A percentile compares a stretch with the other conserved stretches of the same genome.
These are phyloP conservation scores for Scolopax rusticola DNA, from an alignment of 2,797 vertebrate genomes.

Conservation along the genomic window DNA sequence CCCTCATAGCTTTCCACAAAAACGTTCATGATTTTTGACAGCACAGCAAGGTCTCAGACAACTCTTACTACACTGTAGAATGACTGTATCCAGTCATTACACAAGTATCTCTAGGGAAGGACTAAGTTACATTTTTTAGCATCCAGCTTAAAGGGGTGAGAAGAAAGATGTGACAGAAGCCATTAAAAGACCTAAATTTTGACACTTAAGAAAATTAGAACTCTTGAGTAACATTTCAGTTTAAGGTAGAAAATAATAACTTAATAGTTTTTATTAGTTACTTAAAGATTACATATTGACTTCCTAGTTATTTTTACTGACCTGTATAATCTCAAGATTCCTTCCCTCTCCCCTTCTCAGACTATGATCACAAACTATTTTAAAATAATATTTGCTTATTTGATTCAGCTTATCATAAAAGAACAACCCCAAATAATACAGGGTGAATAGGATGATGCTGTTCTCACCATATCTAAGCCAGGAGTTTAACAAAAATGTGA, in stretches of 20 bases:
- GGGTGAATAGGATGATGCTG: neutral
- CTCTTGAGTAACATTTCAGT: neutral
- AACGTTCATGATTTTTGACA: neutral
- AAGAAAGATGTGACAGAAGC: neutral
- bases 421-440: neutral
- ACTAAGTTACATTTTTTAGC: neutral
- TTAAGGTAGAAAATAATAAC: neutral
- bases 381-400: neutral
- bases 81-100: neutral
- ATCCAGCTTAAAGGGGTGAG: neutral
- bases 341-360: neutral
- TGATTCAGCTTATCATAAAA: neutral
- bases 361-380: neutral
- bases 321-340: neutral
- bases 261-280: neutral
- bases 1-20: neutral
- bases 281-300: neutral
- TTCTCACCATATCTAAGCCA: neutral
- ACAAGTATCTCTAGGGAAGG: neutral
- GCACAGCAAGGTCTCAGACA: neutral
- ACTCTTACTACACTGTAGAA: neutral
- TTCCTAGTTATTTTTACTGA: neutral
- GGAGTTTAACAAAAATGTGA: neutral
- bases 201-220: neutral
- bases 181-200: neutral